phyloP scores from a whole-genome alignment of 2,797 vertebrate genomes.

The Danio tinwini region DNA sequence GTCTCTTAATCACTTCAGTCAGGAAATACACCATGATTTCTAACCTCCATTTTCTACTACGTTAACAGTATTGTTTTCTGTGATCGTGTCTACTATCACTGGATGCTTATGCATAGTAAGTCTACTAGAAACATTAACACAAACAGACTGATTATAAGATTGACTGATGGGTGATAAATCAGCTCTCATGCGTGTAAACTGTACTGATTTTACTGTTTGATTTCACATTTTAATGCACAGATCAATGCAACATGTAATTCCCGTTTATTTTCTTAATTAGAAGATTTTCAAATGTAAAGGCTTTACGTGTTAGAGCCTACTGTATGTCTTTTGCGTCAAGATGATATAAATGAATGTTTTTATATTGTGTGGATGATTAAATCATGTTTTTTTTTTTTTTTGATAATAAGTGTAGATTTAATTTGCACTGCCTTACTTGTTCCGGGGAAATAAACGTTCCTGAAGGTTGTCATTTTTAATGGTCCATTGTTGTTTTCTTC shows the following conservation, averaged over 20 bases:
- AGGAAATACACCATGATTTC: slow-evolving; percentile 2
- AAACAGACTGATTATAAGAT: background rate
- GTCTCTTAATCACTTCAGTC: background rate
- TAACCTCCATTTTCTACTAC: background rate
- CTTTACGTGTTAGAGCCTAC: background rate
- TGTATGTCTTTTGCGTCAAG: background rate
- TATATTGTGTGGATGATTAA: background rate
- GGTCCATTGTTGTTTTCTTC: background rate
- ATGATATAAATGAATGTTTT: background rate
- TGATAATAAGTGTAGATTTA: background rate
- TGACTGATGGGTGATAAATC: background rate
- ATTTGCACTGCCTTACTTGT: background rate
- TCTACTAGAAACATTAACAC: background rate
- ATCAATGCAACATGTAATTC: slow-evolving; percentile 80
- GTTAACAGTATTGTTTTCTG: background rate
- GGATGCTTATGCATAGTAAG: background rate
- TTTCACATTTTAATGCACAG: slow-evolving; percentile 55
- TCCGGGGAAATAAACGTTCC: background rate
- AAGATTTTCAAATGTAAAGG: slow-evolving; percentile 4
- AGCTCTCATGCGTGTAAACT: background rate
- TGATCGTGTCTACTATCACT: background rate
- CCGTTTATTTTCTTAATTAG: slow-evolving; percentile 4
- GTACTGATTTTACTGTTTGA: background rate
- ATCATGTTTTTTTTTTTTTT: background rate
- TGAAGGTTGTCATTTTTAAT: background rate